Conservation (phyloP, 2,797 vertebrate genomes). For the Paguma larvata region DNA sequence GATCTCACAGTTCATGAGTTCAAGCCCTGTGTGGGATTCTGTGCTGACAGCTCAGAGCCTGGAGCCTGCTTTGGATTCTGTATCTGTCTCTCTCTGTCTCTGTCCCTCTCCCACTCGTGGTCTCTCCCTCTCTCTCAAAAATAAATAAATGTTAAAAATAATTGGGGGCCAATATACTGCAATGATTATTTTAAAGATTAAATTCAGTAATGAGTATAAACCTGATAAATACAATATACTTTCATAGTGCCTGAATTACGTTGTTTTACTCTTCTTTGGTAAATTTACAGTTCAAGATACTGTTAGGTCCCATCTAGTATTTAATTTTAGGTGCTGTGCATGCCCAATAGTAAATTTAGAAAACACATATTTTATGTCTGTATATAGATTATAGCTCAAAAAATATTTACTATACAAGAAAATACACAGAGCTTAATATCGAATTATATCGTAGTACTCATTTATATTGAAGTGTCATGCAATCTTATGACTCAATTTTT, state of each 20-base stretch:
- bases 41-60: too few species aligned
- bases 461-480: background rate
- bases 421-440: background rate
- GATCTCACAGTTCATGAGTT: too few species aligned
- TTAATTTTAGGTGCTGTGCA: background rate
- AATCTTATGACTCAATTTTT: background rate
- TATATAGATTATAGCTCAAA: background rate
- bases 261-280: background rate
- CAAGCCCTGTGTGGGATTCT: too few species aligned
- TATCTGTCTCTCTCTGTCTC: too few species aligned
- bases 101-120: too few species aligned
- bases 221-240: background rate
- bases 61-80: too few species aligned
- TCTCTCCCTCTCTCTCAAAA: too few species aligned
- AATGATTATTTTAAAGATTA: slow-evolving; percentile 19
- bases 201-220: slow-evolving; percentile 47
- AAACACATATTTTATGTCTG: background rate
- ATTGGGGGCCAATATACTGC: background rate
- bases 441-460: background rate
- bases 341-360: background rate
- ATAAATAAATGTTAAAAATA: background rate
- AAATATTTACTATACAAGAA: background rate
- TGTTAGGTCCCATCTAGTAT: background rate
- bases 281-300: background rate
- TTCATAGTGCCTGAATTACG: background rate